Base-by-base conservation (phyloP, 2,888 invertebrate species). In the Graphium colonna region DNA sequence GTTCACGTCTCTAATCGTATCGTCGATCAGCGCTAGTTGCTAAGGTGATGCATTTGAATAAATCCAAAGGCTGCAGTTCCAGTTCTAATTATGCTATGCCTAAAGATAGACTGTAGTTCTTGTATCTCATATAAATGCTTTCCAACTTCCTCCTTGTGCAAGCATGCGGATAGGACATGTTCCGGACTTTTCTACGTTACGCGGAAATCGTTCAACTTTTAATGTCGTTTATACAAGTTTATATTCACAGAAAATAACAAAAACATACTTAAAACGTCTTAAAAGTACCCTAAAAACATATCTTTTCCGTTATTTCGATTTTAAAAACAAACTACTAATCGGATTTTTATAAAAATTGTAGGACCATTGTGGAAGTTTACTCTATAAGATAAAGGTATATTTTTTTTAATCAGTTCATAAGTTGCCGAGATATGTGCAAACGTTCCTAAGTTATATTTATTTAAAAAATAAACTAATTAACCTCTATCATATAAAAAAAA, bases 161-260 rank as follows among this genome's bases (percentile, higher is more conserved):
- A 41, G 50, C 21, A 54, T 54, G 54, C 54, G 54, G 54, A 50
- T 41, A 17, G 45, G 18, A 45, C 13, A 1, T 45, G 50, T 50
- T 50, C 45, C 45, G 48, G 4, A 33, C 15, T 33, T 26, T 45
- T 31, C 42, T 40, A 36, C 17, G 26, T 21, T 28, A 38, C 9
- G 4, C 33, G 33, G n/a, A 10, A 33, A 33, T 10, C 10, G 3
- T 9, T 9, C 33, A 9, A 9, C n/a, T 28, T 7, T 4, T 28
- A 28, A 28, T 28, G 28, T 28, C 4, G 28, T 28, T 7, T 28
- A 4, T 28, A 8, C n/a, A n/a, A n/a, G n/a, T n/a, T n/a, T n/a
- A n/a, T n/a, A n/a, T n/a, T n/a, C n/a, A n/a, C n/a, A n/a, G n/a
- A n/a, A n/a, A n/a, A n/a, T n/a, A n/a, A n/a, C n/a, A n/a, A n/a